phyloP scores from a whole-genome alignment of 2,113 vertebrate genomes.

The Elaphurus davidianus region DNA sequence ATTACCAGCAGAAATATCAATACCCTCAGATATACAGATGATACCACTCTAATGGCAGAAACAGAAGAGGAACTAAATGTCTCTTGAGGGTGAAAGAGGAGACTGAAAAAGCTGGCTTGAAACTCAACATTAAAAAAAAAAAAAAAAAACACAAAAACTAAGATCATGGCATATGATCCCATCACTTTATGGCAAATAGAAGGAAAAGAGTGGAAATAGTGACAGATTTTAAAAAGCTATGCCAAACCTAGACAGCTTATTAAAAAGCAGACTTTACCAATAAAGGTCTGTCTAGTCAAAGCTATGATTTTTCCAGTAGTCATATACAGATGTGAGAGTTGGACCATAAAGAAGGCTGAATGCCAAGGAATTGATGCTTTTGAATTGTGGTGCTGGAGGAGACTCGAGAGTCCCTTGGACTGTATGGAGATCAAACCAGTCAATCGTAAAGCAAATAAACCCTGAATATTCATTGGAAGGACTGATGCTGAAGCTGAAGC shows the following conservation, averaged over 20 bases:
- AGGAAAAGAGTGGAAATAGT: background rate
- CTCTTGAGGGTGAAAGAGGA: background rate
- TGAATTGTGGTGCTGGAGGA: background rate
- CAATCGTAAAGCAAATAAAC: background rate
- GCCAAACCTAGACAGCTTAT: background rate
- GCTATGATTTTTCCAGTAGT: background rate
- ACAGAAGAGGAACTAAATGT: background rate
- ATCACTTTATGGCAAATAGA: background rate
- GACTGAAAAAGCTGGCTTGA: background rate
- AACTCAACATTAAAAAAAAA: background rate
- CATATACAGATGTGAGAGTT: background rate
- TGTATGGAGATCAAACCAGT: background rate
- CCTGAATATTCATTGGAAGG: background rate
- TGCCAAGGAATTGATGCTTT: background rate
- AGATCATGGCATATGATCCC: background rate
- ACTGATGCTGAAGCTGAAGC: background rate
- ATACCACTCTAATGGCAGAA: background rate
- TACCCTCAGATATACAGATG: background rate
- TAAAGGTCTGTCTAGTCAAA: background rate
- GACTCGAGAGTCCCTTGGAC: background rate
- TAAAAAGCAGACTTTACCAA: background rate
- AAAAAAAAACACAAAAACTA: background rate
- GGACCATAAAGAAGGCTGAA: background rate
- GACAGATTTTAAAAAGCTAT: background rate
- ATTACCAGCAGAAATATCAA: background rate